These are phyloP conservation scores for Teinopalpus imperialis DNA, from an alignment of 2,888 invertebrate genomes.

Conservation along the genomic window DNA sequence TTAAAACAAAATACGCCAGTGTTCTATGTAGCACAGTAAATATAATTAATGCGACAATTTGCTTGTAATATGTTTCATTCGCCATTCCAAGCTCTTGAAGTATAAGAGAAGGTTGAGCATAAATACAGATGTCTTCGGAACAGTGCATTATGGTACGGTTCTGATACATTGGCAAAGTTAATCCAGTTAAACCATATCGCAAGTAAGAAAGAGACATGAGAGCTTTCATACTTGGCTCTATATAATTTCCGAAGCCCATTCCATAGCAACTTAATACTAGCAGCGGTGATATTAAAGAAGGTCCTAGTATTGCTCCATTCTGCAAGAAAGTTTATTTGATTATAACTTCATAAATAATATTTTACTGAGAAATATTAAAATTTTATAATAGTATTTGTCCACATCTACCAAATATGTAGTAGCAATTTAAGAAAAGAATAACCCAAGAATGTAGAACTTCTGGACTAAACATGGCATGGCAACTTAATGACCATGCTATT, in stretches of 20 bases:
- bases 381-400: too few species aligned
- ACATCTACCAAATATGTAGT: too few species aligned
- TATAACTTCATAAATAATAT: too few species aligned
- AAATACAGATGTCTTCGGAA: conserved; percentile 68
- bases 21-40: conserved; percentile 79
- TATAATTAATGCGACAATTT: conserved; percentile 77
- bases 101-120: conserved; percentile 81
- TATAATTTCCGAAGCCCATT: conserved; percentile 79
- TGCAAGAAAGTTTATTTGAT: too few species aligned
- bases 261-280: conserved; percentile 82
- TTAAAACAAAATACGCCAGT: conserved; percentile 77
- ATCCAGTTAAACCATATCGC: conserved; percentile 85
- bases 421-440: too few species aligned
- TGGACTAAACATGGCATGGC: too few species aligned
- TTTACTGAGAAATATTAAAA: too few species aligned
- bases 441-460: too few species aligned
- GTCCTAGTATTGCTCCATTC: conserved; percentile 83
- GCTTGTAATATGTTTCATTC: conserved; percentile 66
- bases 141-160: conserved; percentile 83
- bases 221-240: conserved; percentile 73
- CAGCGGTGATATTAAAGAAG: conserved; percentile 76
- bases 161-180: conserved; percentile 78
- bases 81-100: conserved; percentile 84
- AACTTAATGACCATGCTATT: too few species aligned
- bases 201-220: conserved; percentile 83